Conservation (phyloP, 1,140 invertebrate genomes). For the Xylocopa sonorina region DNA sequence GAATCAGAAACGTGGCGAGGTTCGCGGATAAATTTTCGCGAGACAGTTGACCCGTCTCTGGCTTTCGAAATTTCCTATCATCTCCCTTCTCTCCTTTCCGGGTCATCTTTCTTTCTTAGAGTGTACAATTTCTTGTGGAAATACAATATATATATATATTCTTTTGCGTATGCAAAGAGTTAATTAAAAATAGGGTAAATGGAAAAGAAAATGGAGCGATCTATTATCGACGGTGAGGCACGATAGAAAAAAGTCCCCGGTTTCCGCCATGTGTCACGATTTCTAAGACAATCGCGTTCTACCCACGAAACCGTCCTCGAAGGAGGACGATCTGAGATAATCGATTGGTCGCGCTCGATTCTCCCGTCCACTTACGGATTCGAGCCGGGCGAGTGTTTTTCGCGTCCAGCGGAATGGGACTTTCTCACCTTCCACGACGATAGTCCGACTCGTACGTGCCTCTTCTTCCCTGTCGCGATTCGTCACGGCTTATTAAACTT, state of each 20-base stretch:
- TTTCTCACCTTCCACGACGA: conserved; percentile 60
- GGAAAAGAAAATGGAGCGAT: not conserved
- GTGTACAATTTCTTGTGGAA: no score
- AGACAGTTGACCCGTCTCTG: not conserved
- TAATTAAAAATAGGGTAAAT: no score
- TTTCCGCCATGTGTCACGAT: conserved; percentile 25
- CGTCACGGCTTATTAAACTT: conserved; percentile 68
- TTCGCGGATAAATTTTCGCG: not conserved
- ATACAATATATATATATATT: no score
- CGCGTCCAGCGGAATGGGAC: conserved; percentile 56
- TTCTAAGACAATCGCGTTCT: conserved; percentile 33
- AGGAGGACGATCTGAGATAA: conserved; percentile 67
- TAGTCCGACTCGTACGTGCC: conserved; percentile 15
- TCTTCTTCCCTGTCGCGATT: conserved; percentile 57
- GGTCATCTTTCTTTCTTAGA: no score
- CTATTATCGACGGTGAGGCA: not conserved
- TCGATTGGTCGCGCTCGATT: conserved; percentile 71
- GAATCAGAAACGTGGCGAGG: not conserved
- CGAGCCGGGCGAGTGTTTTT: conserved; percentile 72
- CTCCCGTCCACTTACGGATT: conserved; percentile 75
- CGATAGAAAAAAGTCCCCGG: not conserved
- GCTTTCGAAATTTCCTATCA: not conserved
- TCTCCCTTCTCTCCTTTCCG: no score
- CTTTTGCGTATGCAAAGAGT: no score
- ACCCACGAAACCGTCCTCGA: conserved; percentile 30